Base-by-base conservation (phyloP, 2,113 vertebrate genomes). In the Sula dactylatra region DNA sequence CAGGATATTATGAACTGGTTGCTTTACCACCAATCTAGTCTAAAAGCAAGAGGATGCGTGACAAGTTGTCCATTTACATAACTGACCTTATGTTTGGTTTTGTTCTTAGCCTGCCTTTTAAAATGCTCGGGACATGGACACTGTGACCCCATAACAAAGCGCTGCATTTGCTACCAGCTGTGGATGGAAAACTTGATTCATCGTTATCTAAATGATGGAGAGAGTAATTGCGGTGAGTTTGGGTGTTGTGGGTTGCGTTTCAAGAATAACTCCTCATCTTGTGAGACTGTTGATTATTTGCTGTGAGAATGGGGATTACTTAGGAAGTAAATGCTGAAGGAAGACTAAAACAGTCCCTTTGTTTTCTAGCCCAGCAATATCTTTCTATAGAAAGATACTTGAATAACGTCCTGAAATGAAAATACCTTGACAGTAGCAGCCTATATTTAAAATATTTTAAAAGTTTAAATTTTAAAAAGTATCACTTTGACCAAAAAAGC, bases 151-250 rank as follows among this genome's bases (percentile, higher is more conserved):
- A 96, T 99, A 97, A 99, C 98, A 29, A 99, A 99, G 92, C 98
- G 98, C 80, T 99, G 99, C 38, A 77, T 98, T 79, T 99, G 99
- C 81, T 99, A 99, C 96, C 98, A 98, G 47, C 97, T 99, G 85
- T 99, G 99, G 99, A 99, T 99, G 58, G 99, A 99, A 97, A 99
- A 99, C 86, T 96, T 98, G 73, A 97, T 99, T 38, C 98, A 98
- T 15, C 97, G 96, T 61, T 99, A 99, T 52, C 82, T 99, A 3
- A 98, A 92, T 13, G 98, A 98, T 7, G 98, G 98, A 52, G 99
- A 99, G 88, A 99, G 99, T 96, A 99, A 99, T 69, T 99, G 99
- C 52, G 99, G 99, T 99, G 92, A 98, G 98, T 96, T 44, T 70
- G 20, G 27, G 19, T 36, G 17, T 25, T 49, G 32, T 11, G 38